A percentile compares a stretch with the other conserved stretches of the same genome.
phyloP scores from a whole-genome alignment of 2,113 vertebrate species.

The Thunnus maccoyii region DNA sequence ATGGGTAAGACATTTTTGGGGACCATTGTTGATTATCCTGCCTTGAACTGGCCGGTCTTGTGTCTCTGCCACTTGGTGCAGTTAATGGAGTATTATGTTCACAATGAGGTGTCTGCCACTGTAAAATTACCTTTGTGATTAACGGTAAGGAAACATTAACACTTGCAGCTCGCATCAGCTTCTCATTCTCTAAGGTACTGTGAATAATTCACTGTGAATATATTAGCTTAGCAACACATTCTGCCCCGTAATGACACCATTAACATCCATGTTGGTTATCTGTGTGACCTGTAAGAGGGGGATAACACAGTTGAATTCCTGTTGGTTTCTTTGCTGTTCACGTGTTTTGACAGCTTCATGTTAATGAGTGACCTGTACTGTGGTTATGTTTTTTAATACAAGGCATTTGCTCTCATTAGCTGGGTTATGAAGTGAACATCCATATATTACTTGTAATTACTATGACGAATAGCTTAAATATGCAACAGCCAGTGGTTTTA shows the following conservation, averaged over 20 bases:
- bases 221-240: slow-evolving; percentile 25
- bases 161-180: neutral
- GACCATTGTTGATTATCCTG: neutral
- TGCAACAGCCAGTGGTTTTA: slow-evolving; percentile 6
- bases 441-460: slow-evolving; percentile 17
- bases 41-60: too few relatives aligned
- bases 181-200: neutral
- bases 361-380: neutral
- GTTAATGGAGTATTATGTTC: too few relatives aligned
- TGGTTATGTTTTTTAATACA: neutral
- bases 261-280: slow-evolving; percentile 2
- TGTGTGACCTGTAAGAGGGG: neutral
- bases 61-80: too few relatives aligned
- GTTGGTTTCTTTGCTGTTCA: neutral
- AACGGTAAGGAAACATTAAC: neutral
- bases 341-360: slow-evolving; percentile 5
- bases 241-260: slow-evolving; percentile 27
- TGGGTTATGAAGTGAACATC: neutral
- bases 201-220: slow-evolving; percentile 50
- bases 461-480: slow-evolving; percentile 36
- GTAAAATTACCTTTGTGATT: slow-evolving; percentile 5
- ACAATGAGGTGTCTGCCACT: neutral
- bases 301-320: neutral
- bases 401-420: slow-evolving; percentile 2
- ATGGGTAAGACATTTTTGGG: neutral